phyloP scores from a whole-genome alignment of 2,888 invertebrate species.

The Epinotia ramella region DNA sequence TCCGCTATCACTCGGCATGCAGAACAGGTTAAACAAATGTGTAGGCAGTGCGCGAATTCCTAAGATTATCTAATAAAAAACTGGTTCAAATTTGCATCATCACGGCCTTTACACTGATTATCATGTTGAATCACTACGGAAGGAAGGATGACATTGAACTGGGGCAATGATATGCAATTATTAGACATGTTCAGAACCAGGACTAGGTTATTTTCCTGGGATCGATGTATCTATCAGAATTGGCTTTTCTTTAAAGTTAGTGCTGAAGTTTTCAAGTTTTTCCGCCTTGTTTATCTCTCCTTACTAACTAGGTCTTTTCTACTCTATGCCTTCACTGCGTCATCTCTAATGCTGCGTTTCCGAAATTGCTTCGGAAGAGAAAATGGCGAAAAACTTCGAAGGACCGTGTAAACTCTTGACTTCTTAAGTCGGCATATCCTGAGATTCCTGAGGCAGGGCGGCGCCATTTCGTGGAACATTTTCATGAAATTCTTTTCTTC shows the following conservation, averaged over 20 bases:
- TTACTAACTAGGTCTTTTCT: too few relatives aligned
- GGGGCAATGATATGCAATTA: constrained; percentile 22
- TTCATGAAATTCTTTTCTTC: too few relatives aligned
- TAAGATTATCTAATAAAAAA: constrained; percentile 46
- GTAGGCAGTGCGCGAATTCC: constrained; percentile 34
- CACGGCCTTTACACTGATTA: constrained; percentile 29
- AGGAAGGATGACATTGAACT: constrained; percentile 33
- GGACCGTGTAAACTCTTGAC: too few relatives aligned
- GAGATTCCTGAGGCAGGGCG: too few relatives aligned
- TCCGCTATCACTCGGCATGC: neutral
- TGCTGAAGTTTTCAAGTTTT: too few relatives aligned
- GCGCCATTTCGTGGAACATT: too few relatives aligned
- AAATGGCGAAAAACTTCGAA: too few relatives aligned
- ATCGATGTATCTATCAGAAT: neutral
- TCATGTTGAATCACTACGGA: constrained; percentile 44
- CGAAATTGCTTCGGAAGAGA: too few relatives aligned
- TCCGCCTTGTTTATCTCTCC: too few relatives aligned
- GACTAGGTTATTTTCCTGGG: neutral
- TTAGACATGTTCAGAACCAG: constrained; percentile 2
- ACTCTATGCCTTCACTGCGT: too few relatives aligned
- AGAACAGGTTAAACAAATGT: constrained; percentile 3
- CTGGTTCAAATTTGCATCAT: constrained; percentile 45
- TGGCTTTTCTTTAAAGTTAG: neutral
- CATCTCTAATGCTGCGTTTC: too few relatives aligned
- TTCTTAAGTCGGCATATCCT: too few relatives aligned